Conservation (phyloP, 1,140 invertebrate species). For the Papilio glaucus region DNA sequence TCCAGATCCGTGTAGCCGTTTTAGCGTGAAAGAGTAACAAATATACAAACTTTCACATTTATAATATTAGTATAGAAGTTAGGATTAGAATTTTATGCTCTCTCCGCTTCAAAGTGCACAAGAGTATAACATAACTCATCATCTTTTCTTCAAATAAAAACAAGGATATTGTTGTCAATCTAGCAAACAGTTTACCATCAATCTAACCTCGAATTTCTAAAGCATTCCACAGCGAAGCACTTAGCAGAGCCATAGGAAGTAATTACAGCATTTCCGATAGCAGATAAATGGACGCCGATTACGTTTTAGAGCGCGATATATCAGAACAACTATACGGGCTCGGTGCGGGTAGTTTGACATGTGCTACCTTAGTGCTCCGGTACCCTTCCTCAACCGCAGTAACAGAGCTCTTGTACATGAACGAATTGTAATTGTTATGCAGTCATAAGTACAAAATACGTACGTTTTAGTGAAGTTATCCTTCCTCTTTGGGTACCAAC, state of each 20-base stretch:
- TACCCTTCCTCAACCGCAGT: not conserved
- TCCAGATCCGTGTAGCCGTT: too few relatives aligned
- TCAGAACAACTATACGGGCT: not conserved
- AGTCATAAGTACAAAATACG: too few relatives aligned
- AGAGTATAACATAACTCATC: too few relatives aligned
- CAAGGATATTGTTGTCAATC: too few relatives aligned
- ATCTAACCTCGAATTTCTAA: not conserved
- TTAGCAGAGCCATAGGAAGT: constrained; percentile 15
- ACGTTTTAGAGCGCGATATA: constrained; percentile 2
- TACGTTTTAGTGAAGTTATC: too few relatives aligned
- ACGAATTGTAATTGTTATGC: not conserved
- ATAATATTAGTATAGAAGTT: too few relatives aligned
- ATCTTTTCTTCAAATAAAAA: too few relatives aligned
- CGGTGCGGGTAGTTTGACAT: not conserved
- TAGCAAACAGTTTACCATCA: not conserved
- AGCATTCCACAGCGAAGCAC: not conserved
- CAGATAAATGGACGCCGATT: constrained; percentile 29
- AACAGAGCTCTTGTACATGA: not conserved
- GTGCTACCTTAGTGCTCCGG: not conserved
- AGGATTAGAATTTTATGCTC: too few relatives aligned
- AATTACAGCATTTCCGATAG: constrained; percentile 10
- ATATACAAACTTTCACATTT: too few relatives aligned
- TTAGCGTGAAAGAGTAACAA: too few relatives aligned
- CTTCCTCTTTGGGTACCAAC: too few relatives aligned
- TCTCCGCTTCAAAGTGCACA: too few relatives aligned